phyloP scores from a whole-genome alignment of 2,888 invertebrate genomes.

The Erpobdella octoculata region DNA sequence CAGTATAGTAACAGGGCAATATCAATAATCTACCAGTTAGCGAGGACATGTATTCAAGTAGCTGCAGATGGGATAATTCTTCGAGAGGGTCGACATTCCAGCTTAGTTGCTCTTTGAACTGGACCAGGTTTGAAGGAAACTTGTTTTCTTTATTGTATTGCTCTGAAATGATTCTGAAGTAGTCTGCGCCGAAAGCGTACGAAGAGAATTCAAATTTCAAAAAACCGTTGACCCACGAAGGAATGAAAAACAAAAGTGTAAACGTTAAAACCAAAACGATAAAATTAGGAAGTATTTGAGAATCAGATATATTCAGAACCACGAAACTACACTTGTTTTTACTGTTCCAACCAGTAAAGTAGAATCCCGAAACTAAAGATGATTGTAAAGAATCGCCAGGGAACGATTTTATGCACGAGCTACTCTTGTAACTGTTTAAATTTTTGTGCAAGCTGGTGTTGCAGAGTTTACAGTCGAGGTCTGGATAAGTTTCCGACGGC shows the following conservation, averaged over 20 bases:
- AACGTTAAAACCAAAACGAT: neutral
- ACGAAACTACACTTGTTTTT: neutral
- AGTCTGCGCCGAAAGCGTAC: neutral
- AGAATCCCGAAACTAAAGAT: neutral
- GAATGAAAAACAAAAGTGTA: slow-evolving; percentile 8
- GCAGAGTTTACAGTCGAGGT: neutral
- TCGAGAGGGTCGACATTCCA: too few species aligned
- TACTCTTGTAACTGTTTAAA: neutral
- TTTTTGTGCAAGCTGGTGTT: neutral
- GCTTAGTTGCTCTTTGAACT: too few species aligned
- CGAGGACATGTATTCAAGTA: too few species aligned
- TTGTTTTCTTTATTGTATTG: neutral
- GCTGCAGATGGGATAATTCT: too few species aligned
- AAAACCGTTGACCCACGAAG: slow-evolving; percentile 10
- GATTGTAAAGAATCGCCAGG: neutral
- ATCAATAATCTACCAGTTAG: too few species aligned
- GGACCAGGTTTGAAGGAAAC: neutral
- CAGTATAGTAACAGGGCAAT: too few species aligned
- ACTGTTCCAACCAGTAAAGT: neutral
- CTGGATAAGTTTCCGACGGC: neutral
- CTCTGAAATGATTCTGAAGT: neutral
- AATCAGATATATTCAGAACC: neutral
- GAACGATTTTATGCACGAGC: neutral
- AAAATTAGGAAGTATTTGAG: slow-evolving; percentile 5
- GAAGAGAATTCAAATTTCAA: neutral